phyloP scores from a whole-genome alignment of 2,113 vertebrate genomes.

The Strix aluco region DNA sequence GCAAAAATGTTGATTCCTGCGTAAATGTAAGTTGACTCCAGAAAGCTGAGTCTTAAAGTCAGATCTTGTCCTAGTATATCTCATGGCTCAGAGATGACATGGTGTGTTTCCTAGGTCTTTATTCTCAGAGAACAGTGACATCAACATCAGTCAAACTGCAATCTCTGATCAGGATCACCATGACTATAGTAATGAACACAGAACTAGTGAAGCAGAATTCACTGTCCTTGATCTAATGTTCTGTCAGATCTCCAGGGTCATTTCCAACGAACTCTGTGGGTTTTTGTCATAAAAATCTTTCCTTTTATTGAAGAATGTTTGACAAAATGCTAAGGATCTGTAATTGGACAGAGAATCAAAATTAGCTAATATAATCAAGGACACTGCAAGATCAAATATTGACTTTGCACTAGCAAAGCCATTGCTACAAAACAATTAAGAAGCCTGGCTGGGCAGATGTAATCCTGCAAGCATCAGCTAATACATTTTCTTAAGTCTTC shows the following conservation, averaged over 20 bases:
- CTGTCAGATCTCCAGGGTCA: not conserved
- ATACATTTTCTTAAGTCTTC: constrained; percentile 14
- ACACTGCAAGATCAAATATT: constrained; percentile 7
- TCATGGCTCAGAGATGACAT: not conserved
- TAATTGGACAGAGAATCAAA: constrained; percentile 23
- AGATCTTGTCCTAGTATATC: not conserved
- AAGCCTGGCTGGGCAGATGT: not conserved
- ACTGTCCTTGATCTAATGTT: not conserved
- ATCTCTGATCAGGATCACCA: not conserved
- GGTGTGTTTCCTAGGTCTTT: not conserved
- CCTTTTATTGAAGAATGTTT: not conserved
- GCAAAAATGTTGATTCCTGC: not conserved
- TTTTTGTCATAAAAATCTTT: not conserved
- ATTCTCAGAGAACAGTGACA: not conserved
- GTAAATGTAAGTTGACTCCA: not conserved
- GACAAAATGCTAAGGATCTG: not conserved
- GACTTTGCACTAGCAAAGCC: not conserved
- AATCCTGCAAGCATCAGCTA: constrained; percentile 2
- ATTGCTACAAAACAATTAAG: not conserved
- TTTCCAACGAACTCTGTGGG: not conserved
- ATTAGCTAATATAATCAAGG: not conserved
- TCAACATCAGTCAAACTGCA: not conserved
- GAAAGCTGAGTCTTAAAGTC: not conserved
- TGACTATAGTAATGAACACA: not conserved
- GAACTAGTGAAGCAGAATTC: not conserved